Percentiles rank a stretch among this genome's conserved stretches.
Conservation (phyloP, 92 coral and sea anemone genomes). For the Actinostola sp. region DNA sequence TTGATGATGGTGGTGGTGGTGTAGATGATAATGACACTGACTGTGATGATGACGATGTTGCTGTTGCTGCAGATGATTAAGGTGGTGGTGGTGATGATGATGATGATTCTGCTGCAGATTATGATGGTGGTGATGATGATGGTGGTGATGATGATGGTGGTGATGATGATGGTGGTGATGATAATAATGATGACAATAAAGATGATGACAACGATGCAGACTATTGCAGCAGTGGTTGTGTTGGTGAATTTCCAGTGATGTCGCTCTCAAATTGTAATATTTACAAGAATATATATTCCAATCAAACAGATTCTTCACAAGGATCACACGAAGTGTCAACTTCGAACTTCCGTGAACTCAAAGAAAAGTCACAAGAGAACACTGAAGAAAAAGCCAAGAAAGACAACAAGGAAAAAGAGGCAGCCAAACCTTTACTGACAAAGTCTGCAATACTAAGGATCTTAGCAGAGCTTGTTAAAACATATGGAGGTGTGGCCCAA, state of each 20-base stretch:
- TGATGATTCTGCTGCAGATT: no score
- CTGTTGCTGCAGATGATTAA: no score
- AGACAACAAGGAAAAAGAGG: constrained; percentile 41
- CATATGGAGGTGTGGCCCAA: constrained; percentile 94
- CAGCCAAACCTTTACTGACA: constrained; percentile 75
- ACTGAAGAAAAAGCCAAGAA: constrained; percentile 46
- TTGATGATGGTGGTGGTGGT: no score
- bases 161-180: no score
- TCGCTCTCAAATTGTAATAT: background rate
- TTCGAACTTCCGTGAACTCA: constrained; percentile 23
- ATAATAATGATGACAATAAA: no score
- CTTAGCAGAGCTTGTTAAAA: constrained; percentile 91
- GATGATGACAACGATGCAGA: no score
- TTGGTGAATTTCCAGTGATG: background rate
- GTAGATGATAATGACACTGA: no score
- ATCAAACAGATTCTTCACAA: constrained; percentile 22
- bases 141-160: no score
- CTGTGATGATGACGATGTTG: no score
- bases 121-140: no score
- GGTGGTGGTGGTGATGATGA: no score
- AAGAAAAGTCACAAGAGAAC: constrained; percentile 47
- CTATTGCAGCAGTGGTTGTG: background rate
- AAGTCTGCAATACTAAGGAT: constrained; percentile 86
- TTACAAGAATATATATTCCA: no score
- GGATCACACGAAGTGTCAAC: constrained; percentile 37